These are phyloP conservation scores for Trematocara macrostoma DNA, from an alignment of 2,113 vertebrate genomes.

Conservation along the genomic window DNA sequence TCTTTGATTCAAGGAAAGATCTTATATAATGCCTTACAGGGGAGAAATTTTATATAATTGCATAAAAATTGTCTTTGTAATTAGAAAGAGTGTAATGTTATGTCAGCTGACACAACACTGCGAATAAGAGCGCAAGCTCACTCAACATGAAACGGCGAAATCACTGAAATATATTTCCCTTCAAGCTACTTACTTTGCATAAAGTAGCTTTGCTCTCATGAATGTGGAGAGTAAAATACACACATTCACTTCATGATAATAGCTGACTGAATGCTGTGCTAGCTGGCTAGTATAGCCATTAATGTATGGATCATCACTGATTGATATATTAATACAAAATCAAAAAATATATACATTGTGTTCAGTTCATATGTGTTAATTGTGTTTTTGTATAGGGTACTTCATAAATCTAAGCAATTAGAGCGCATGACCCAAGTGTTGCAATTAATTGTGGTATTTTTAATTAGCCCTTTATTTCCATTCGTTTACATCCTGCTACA, in stretches of 20 bases:
- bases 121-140: not conserved
- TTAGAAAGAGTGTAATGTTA: conserved; percentile 22
- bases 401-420: not conserved
- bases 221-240: not conserved
- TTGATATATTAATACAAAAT: not conserved
- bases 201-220: not conserved
- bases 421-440: not conserved
- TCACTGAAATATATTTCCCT: not conserved
- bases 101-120: not conserved
- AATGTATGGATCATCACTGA: not conserved
- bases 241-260: not conserved
- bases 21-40: conserved; percentile 63
- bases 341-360: not conserved
- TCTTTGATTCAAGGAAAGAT: conserved; percentile 76
- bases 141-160: not conserved
- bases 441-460: not conserved
- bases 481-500: not conserved
- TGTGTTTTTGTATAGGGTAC: not conserved
- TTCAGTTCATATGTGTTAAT: not conserved
- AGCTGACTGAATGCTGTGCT: not conserved
- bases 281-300: not conserved
- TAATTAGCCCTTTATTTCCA: not conserved
- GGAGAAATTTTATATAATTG: conserved; percentile 42
- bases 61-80: conserved; percentile 32
- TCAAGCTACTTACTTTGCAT: not conserved